phyloP scores from a whole-genome alignment of 2,797 vertebrate genomes.

The Hoplostethus atlanticus region DNA sequence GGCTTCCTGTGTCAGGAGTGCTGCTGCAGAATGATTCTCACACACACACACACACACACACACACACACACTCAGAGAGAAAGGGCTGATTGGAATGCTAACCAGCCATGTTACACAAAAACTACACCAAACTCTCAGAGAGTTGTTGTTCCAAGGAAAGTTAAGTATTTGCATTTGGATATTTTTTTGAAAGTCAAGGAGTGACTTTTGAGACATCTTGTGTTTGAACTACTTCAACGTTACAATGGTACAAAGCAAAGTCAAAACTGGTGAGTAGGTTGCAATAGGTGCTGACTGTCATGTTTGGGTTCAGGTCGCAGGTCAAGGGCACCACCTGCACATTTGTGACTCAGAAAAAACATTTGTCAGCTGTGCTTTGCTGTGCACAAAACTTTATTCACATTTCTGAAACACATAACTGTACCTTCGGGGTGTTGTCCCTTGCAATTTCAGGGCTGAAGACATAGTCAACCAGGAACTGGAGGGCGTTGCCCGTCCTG shows the following conservation, averaged over 20 bases:
- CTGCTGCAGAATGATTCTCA: slow-evolving; percentile 56
- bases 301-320: background rate
- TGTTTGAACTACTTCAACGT: background rate
- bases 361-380: no score
- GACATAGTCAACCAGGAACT: slow-evolving; percentile 81
- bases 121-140: slow-evolving; percentile 18
- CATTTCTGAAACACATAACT: no score
- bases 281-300: background rate
- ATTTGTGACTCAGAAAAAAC: no score
- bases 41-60: slow-evolving; percentile 8
- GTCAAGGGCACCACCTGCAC: background rate
- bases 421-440: slow-evolving; percentile 89
- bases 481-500: slow-evolving; percentile 84
- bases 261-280: no score
- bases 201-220: no score
- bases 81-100: slow-evolving; percentile 63
- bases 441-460: slow-evolving; percentile 80
- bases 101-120: slow-evolving; percentile 51
- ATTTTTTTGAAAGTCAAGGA: background rate
- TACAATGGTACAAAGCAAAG: background rate
- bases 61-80: slow-evolving; percentile 33
- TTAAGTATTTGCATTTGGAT: slow-evolving; percentile 18
- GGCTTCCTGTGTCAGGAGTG: slow-evolving; percentile 66
- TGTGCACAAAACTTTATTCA: no score
- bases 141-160: slow-evolving; percentile 29